These are phyloP conservation scores for Chaetodon auriga DNA, from an alignment of 2,113 vertebrate genomes.

Conservation along the genomic window DNA sequence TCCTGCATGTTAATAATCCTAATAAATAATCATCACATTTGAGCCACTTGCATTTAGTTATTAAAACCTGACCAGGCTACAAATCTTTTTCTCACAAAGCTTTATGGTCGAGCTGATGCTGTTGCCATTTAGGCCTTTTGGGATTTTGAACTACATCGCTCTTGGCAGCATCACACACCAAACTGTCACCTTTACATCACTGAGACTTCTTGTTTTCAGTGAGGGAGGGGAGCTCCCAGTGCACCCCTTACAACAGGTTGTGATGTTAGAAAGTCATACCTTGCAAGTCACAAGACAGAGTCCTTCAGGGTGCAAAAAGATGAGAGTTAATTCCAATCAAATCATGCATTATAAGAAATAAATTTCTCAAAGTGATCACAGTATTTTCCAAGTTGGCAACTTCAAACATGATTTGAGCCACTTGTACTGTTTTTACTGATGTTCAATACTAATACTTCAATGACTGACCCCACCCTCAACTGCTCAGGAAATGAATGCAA, in stretches of 20 bases:
- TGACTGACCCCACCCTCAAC: background rate
- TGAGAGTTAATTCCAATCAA: background rate
- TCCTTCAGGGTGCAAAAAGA: background rate
- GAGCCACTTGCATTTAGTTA: background rate
- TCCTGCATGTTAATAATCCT: background rate
- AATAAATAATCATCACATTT: background rate
- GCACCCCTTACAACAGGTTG: constrained; percentile 7
- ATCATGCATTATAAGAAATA: background rate
- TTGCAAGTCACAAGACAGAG: constrained; percentile 25
- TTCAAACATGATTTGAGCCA: background rate
- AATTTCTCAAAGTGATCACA: background rate
- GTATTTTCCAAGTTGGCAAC: background rate
- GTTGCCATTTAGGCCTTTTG: background rate
- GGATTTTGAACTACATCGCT: constrained; percentile 4
- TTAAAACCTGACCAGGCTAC: background rate
- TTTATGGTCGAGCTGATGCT: background rate
- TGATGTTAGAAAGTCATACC: background rate
- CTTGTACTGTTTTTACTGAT: background rate
- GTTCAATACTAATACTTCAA: background rate
- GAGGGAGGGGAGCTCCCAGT: background rate
- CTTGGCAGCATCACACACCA: constrained; percentile 28
- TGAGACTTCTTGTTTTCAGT: constrained; percentile 20
- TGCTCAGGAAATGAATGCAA: background rate
- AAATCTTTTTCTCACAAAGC: background rate
- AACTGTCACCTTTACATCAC: background rate